A percentile compares a stretch with the other conserved stretches of the same genome.
Conservation (phyloP, 2,797 vertebrate genomes). For the Cetoscarus ocellatus region DNA sequence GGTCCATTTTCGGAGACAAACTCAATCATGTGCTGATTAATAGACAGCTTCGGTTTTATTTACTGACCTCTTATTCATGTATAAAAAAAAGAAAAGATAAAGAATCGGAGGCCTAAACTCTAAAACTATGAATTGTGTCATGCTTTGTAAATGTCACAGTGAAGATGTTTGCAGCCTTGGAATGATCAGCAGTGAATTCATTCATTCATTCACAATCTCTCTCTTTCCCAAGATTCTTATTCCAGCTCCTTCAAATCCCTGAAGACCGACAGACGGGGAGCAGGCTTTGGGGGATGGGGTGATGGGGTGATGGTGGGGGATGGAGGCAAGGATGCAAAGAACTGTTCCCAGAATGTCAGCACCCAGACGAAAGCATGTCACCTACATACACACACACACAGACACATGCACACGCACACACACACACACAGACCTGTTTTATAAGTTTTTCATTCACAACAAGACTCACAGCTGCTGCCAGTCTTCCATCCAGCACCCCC, state of each 20-base stretch:
- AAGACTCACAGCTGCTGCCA: conserved; percentile 54
- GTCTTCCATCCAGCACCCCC: conserved; percentile 52
- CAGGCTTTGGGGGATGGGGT: conserved; percentile 49
- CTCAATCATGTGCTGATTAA: too few species aligned
- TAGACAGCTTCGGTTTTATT: too few species aligned
- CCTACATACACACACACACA: conserved; percentile 18
- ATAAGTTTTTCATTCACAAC: conserved; percentile 28
- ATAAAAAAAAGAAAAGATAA: too few species aligned
- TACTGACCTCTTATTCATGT: too few species aligned
- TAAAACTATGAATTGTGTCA: too few species aligned
- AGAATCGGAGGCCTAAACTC: too few species aligned
- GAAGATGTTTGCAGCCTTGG: not conserved
- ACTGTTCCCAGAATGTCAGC: conserved; percentile 64
- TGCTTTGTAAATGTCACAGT: not conserved
- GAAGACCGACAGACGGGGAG: conserved; percentile 54
- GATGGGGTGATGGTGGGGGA: conserved; percentile 49
- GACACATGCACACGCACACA: conserved; percentile 17
- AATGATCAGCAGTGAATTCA: not conserved
- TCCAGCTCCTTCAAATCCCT: conserved; percentile 58
- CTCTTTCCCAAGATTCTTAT: conserved; percentile 44
- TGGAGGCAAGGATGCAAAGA: conserved; percentile 68
- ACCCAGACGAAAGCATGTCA: conserved; percentile 52
- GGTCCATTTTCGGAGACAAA: too few species aligned
- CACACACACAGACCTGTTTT: conserved; percentile 7
- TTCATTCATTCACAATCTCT: not conserved